Conservation (phyloP, 2,113 vertebrate species). For the Xiphophorus maculatus region DNA sequence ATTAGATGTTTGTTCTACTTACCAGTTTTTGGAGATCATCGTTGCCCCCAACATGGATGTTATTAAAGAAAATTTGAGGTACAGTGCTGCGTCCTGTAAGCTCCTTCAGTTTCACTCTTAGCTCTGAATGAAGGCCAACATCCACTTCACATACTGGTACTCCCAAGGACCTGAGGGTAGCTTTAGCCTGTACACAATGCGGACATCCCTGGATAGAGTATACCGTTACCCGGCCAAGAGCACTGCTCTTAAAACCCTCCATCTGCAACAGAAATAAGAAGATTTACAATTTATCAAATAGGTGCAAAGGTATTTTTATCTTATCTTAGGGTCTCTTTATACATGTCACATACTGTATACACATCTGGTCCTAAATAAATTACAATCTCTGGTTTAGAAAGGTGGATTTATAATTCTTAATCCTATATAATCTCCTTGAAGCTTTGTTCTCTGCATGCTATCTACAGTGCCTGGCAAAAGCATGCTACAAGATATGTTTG, state of each 20-base stretch:
- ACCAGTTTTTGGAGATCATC: constrained; percentile 80
- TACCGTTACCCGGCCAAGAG: constrained; percentile 74
- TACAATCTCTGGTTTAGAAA: neutral
- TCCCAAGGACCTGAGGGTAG: constrained; percentile 65
- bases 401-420: neutral
- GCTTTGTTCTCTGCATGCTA: neutral
- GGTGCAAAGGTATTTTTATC: neutral
- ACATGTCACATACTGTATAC: neutral
- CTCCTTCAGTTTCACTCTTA: constrained; percentile 68
- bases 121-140: constrained; percentile 65
- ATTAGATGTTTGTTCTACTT: constrained; percentile 26
- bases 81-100: constrained; percentile 76
- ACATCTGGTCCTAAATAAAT: too few relatives aligned
- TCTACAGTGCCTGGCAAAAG: neutral
- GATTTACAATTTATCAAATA: neutral
- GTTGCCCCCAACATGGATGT: constrained; percentile 75
- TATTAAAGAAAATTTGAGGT: constrained; percentile 84
- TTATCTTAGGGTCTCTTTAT: neutral
- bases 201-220: constrained; percentile 80
- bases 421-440: neutral
- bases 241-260: constrained; percentile 50
- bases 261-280: constrained; percentile 56
- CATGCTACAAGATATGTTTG: too few relatives aligned
- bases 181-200: constrained; percentile 78
- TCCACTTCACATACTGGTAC: constrained; percentile 77